Base-by-base conservation (phyloP, 2,797 vertebrate genomes). In the Lagodon rhomboides region DNA sequence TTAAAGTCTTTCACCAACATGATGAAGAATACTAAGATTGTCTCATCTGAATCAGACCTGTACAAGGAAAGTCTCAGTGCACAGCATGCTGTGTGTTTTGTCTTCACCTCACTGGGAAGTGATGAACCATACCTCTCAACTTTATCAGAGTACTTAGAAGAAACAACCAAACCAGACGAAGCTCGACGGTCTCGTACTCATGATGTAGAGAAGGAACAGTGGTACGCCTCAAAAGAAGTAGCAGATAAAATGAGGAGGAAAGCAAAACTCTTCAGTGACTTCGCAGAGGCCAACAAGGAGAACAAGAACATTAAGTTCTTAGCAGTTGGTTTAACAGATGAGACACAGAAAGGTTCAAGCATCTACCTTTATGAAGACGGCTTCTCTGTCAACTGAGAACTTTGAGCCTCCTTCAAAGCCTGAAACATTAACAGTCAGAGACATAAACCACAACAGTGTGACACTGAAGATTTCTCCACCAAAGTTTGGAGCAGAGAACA, bases 401-500 rank as follows among this genome's bases (percentile, higher is more conserved):
- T 62, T 62, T 62, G 60, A 62, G 43, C 41, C 22, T 13, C 38
- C 60, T 25, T 84, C 88, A 55, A 90, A 90, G 62, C 88, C 90
- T 77, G 68, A 83, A 25, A 56, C 17, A 8, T 70, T 80, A 16
- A 12, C 68, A 27, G 74, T 56, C 0, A 30, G 34, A 13, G 69
- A 73, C 4, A 50, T 43, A 62, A 80, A 73, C 30, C 79, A 91
- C 65, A 64, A 30, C 72, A 79, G 80, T 30, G 73, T 91, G 64
- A 86, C 70, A 20, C 62, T 91, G 49, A 77, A 70, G 13, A 47
- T 84, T 41, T n/a, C 34, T 22, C 43, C 82, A 54, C 50, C 78
- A 66, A n/a, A 11, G 60, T 91, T 22, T 84, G 90, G 91, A 46
- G 79, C 60, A 59, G 62, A 77, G 47, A 10, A 66, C 17, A 23